phyloP scores from a whole-genome alignment of 1,140 invertebrate species.

The Eumaeus atala region DNA sequence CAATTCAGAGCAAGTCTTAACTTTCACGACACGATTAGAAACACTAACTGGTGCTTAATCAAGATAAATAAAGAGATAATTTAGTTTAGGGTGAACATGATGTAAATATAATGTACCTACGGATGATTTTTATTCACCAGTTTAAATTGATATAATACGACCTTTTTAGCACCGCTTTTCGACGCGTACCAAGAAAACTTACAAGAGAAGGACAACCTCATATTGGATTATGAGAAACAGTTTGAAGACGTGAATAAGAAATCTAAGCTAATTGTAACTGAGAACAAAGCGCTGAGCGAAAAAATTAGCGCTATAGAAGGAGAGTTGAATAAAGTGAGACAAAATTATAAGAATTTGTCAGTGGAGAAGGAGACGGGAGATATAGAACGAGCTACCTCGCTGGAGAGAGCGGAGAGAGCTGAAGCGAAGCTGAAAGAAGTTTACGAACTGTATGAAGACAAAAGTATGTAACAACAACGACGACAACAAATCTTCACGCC shows the following conservation, averaged over 20 bases:
- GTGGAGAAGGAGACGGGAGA: constrained; percentile 75
- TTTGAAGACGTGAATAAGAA: constrained; percentile 77
- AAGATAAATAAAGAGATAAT: too few species aligned
- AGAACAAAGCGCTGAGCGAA: constrained; percentile 77
- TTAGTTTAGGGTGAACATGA: too few species aligned
- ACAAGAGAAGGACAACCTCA: constrained; percentile 79
- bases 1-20: too few species aligned
- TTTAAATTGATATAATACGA: constrained; percentile 9
- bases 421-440: constrained; percentile 78
- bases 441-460: constrained; percentile 77
- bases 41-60: too few species aligned
- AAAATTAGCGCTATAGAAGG: constrained; percentile 66
- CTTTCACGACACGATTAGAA: too few species aligned
- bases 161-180: constrained; percentile 74
- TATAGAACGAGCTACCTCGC: constrained; percentile 76
- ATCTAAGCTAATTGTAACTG: constrained; percentile 77
- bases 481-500: too few species aligned
- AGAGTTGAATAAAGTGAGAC: constrained; percentile 72
- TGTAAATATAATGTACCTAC: too few species aligned
- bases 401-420: constrained; percentile 71
- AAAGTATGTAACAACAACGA: constrained; percentile 66
- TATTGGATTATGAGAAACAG: constrained; percentile 77
- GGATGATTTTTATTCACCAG: too few species aligned
- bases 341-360: constrained; percentile 55
- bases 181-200: constrained; percentile 81